A percentile compares a stretch with the other conserved stretches of the same genome.
Conservation (phyloP, 2,113 vertebrate species). For the Menura novaehollandiae region DNA sequence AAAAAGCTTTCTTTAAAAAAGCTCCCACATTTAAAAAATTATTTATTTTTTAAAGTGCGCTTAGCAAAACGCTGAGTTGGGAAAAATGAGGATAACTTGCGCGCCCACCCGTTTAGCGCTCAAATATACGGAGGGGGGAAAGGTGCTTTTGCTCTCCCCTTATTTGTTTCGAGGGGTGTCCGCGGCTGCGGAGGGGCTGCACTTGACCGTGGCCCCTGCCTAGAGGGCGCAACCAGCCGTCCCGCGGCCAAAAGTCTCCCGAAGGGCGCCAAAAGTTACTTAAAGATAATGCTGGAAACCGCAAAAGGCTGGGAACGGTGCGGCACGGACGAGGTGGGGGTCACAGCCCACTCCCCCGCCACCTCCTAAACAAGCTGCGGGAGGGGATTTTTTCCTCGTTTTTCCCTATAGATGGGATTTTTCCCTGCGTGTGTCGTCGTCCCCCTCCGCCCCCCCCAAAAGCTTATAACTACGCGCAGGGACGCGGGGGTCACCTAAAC, state of each 20-base stretch:
- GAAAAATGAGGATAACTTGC: not conserved
- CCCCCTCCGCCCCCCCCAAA: not conserved
- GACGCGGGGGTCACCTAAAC: not conserved
- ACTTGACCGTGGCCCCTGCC: constrained; percentile 72
- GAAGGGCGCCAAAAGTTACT: constrained; percentile 81
- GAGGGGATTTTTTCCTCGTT: not conserved
- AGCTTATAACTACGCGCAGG: not conserved
- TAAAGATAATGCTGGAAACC: constrained; percentile 73
- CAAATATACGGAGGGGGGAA: not conserved
- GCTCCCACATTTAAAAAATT: not conserved
- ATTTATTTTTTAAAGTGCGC: not conserved
- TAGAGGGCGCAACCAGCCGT: constrained; percentile 79
- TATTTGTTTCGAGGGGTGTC: not conserved
- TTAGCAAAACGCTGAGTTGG: not conserved
- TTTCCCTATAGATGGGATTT: not conserved
- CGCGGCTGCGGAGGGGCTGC: constrained; percentile 68
- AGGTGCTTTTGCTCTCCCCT: not conserved
- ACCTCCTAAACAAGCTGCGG: not conserved
- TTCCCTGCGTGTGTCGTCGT: not conserved
- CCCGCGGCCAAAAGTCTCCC: constrained; percentile 76
- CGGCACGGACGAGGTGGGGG: not conserved
- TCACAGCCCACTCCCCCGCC: not conserved
- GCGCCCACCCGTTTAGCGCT: not conserved
- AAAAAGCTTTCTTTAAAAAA: not conserved
- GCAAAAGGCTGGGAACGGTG: constrained; percentile 69